These are phyloP conservation scores for Dusona sp. DNA, from an alignment of 2,888 invertebrate genomes.

Conservation along the genomic window DNA sequence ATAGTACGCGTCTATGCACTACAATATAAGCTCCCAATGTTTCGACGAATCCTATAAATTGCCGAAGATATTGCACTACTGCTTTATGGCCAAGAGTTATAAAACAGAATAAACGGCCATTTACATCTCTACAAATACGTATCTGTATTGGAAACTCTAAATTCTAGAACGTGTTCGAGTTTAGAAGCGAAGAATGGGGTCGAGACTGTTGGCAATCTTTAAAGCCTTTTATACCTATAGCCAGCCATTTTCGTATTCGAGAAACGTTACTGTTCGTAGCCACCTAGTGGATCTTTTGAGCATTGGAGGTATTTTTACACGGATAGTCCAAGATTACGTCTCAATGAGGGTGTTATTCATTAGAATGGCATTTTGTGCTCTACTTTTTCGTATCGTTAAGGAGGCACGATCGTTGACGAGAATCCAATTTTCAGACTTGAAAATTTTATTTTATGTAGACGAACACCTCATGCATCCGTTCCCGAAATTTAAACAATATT, in stretches of 20 bases:
- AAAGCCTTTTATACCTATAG: background rate
- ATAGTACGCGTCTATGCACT: background rate
- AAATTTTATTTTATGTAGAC: no score
- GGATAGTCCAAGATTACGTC: background rate
- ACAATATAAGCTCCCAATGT: conserved; percentile 1
- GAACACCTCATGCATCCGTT: no score
- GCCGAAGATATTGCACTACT: background rate
- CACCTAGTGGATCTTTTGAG: background rate
- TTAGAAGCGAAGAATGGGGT: background rate
- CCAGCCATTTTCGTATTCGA: background rate
- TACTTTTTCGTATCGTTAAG: background rate
- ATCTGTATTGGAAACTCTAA: background rate
- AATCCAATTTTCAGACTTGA: no score
- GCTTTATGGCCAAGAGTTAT: background rate
- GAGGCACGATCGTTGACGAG: no score
- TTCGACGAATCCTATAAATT: conserved; percentile 21
- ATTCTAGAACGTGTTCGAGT: background rate
- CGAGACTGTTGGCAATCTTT: background rate
- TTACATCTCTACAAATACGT: background rate
- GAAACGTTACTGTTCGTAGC: background rate
- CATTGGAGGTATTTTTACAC: background rate
- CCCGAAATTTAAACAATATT: no score
- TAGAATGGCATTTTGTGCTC: background rate
- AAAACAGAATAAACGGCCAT: background rate
- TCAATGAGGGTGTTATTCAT: background rate